phyloP scores from a whole-genome alignment of 30 jellyfish, hydroid and myxozoan genomes.

The Nemopilema nomurai region DNA sequence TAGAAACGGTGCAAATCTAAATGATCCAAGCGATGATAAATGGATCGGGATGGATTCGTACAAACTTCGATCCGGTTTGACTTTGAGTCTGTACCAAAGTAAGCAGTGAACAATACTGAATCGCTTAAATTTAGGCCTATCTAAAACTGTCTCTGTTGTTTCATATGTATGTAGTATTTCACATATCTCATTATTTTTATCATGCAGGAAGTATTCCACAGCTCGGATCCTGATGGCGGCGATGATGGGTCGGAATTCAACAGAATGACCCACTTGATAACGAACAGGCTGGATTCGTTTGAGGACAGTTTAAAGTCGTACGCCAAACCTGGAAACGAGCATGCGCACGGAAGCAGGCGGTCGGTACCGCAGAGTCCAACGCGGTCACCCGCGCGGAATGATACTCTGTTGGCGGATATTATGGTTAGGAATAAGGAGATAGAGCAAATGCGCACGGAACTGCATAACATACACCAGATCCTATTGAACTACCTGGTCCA shows the following conservation, averaged over 20 bases:
- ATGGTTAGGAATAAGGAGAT: constrained; percentile 54
- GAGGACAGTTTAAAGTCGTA: constrained; percentile 59
- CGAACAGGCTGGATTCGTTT: constrained; percentile 47
- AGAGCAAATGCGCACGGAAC: constrained; percentile 36
- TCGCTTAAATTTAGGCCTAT: too few species aligned
- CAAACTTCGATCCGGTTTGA: too few species aligned
- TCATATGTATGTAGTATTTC: neutral
- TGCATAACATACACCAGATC: constrained; percentile 34
- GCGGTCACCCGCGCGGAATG: neutral
- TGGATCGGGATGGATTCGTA: too few species aligned
- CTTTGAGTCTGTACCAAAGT: too few species aligned
- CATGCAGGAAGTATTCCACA: constrained; percentile 69
- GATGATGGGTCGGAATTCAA: constrained; percentile 60
- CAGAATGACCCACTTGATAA: constrained; percentile 49
- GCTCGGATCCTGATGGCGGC: constrained; percentile 71
- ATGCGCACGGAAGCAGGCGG: neutral
- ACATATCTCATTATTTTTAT: neutral
- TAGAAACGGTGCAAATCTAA: too few species aligned
- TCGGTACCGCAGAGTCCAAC: constrained; percentile 4
- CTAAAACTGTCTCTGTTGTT: too few species aligned
- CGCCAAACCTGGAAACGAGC: constrained; percentile 5
- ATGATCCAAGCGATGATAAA: too few species aligned
- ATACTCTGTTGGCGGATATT: constrained; percentile 20
- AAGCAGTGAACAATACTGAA: too few species aligned
- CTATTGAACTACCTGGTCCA: neutral